Evolutionary conservation across 1,140 invertebrate species (phyloP).

Genomic region (Heliconius hewitsoni): DNA sequence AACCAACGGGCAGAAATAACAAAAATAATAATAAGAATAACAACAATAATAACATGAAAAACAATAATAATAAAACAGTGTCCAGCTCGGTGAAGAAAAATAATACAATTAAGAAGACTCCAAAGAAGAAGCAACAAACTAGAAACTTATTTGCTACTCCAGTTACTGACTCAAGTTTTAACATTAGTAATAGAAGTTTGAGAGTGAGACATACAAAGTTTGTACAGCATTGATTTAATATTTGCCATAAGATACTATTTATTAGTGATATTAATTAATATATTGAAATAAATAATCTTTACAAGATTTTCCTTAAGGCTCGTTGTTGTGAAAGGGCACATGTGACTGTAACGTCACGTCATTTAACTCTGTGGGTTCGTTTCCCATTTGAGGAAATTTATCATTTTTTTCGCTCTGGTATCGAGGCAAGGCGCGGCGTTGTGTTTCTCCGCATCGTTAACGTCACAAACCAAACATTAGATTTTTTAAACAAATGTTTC

Average conservation of each 20-base stretch:
- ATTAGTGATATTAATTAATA: background rate
- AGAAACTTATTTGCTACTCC: constrained; percentile 14
- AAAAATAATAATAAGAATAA: background rate
- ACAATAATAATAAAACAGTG: background rate
- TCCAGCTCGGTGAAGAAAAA: constrained; percentile 9
- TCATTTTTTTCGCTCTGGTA: too few relatives aligned
- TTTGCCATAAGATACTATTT: background rate
- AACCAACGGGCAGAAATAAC: background rate
- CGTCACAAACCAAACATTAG: too few relatives aligned
- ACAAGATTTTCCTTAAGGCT: too few relatives aligned
- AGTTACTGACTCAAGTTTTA: constrained; percentile 24
- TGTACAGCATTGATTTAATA: constrained; percentile 6
- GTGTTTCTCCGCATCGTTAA: too few relatives aligned
- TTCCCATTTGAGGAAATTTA: too few relatives aligned
- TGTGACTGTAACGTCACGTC: too few relatives aligned
- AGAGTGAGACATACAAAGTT: constrained; percentile 24
- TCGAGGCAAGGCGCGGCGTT: too few relatives aligned
- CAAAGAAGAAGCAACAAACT: constrained; percentile 15
- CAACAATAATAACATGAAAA: background rate
- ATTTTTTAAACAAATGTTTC: too few relatives aligned
- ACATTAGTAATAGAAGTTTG: constrained; percentile 34
- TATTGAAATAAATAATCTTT: background rate
- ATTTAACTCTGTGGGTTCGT: too few relatives aligned
- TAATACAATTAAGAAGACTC: constrained; percentile 14
- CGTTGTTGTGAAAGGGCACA: too few relatives aligned